Conservation (phyloP, 2,797 vertebrate species). For the Acropternis orthonyx region DNA sequence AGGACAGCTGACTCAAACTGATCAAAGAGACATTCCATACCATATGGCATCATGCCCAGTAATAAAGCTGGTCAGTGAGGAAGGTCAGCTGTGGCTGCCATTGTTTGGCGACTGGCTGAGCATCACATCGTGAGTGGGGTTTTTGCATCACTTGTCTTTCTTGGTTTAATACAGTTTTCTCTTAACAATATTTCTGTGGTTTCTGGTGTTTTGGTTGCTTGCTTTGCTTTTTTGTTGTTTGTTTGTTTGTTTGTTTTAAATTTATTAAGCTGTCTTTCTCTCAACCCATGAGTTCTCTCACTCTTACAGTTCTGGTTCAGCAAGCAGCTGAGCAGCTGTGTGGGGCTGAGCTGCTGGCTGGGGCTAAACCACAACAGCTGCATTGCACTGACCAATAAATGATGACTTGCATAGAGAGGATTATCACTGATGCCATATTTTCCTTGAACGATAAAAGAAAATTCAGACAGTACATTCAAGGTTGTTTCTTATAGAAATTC, state of each 20-base stretch:
- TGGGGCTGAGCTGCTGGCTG: not conserved
- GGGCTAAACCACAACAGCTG: not conserved
- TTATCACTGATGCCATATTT: fast-evolving
- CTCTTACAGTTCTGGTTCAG: not conserved
- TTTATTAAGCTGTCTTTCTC: not conserved
- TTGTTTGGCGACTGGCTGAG: not conserved
- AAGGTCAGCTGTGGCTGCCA: fast-evolving
- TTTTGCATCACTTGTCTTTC: not conserved
- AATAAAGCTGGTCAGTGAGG: not conserved
- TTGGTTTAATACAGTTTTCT: not conserved
- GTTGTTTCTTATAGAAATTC: not conserved
- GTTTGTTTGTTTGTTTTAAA: too few relatives aligned
- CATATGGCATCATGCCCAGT: fast-evolving
- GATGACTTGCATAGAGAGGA: not conserved
- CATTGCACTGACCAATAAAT: not conserved
- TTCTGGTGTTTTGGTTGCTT: not conserved
- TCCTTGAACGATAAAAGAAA: not conserved
- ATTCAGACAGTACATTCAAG: not conserved
- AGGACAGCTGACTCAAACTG: not conserved
- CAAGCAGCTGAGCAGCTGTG: fast-evolving
- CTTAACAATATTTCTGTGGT: not conserved
- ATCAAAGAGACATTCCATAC: not conserved
- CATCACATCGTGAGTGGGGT: fast-evolving
- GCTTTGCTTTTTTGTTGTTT: too few relatives aligned
- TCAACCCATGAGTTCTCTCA: not conserved